Conservation (phyloP, 2,888 invertebrate species). For the Priocnemis perturbator region DNA sequence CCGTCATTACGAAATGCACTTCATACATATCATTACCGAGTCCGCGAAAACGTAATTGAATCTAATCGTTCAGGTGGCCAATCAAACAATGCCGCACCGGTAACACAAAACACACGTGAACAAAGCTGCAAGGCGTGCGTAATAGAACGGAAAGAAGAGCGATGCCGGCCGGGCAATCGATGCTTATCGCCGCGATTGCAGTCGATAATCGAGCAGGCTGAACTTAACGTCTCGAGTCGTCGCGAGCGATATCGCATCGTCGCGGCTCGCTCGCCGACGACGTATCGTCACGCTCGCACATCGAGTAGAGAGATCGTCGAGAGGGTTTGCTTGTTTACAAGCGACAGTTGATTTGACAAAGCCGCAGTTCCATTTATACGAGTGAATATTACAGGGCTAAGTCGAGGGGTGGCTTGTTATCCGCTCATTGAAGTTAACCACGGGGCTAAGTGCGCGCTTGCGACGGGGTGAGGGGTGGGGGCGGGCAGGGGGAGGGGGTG, state of each 20-base stretch:
- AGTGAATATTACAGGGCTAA: constrained; percentile 72
- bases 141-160: too few species aligned
- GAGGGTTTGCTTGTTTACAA: constrained; percentile 66
- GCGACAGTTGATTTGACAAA: constrained; percentile 74
- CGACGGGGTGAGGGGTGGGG: not conserved
- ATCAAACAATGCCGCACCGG: too few species aligned
- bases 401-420: constrained; percentile 74
- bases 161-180: too few species aligned
- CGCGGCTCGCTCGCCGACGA: not conserved
- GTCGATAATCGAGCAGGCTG: too few species aligned
- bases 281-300: too few species aligned
- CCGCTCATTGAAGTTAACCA: constrained; percentile 75
- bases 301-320: not conserved
- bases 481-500: not conserved
- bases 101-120: too few species aligned
- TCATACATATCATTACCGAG: too few species aligned
- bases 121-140: too few species aligned
- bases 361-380: constrained; percentile 73
- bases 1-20: not conserved
- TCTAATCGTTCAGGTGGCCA: not conserved
- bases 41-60: not conserved
- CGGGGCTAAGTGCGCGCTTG: constrained; percentile 71
- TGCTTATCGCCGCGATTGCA: too few species aligned
- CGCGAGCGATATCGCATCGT: too few species aligned
- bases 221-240: too few species aligned